Base-by-base conservation (phyloP, 1,140 invertebrate genomes). In the Lordiphosa stackelbergi region DNA sequence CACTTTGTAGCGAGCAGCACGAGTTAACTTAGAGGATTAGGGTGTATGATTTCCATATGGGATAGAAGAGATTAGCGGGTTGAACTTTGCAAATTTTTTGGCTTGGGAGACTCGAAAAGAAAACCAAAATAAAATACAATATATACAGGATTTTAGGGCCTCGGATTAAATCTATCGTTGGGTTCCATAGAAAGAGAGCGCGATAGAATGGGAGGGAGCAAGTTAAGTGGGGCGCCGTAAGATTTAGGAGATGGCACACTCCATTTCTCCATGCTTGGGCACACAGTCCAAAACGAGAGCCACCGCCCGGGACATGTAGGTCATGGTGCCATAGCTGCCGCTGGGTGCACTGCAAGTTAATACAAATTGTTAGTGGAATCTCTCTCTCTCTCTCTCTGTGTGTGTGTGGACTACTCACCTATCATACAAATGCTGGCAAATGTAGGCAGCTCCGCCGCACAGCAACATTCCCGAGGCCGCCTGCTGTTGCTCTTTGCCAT, bases 361-460 rank as follows among this genome's bases (percentile, higher is more conserved):
- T 16, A 2, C 1, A 8, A 34, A 52, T 36, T 5, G 22, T 24
- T 5, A 24, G 1, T 24, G 22, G 22, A 5, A 6, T 24, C 22
- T 19, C 19, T 16, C 16, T 16, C 16, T 16, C 16, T 16, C 16
- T 16, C 16, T 16, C 19, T 2, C 1, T 22, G 0, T 4, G 4
- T 22, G 19, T 2, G 3, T 5, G 5, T 24, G 22, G 22, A 24
- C 22, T 5, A 24, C 22, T 6, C 22, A 87, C 86, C 86, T 96
- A 88, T 99, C 98, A 88, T 99, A 99, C 84, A 99, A 95, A 89
- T 98, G 96, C 88, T 96, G 95, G 88, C 98, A 99, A 59, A 99
- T 96, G 59, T 94, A 96, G 0, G 95, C 96, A 36, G 96, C 95
- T 34, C 97, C 97, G 34, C 95, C 95, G 86, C 97, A 98, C 3